Evolutionary conservation across 1,140 invertebrate species (phyloP).

Genomic region (Musca vetustissima): DNA sequence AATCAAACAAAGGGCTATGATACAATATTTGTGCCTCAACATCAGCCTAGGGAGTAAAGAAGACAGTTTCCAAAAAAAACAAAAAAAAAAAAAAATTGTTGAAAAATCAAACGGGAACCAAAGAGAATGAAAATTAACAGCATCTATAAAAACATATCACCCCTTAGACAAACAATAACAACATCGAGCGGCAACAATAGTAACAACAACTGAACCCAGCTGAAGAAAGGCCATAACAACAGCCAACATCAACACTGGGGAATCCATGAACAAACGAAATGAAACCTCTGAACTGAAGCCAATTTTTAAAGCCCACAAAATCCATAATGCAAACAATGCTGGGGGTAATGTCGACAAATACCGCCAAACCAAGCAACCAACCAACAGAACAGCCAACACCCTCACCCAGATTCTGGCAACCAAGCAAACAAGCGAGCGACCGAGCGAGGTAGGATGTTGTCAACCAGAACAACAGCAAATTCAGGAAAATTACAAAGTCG

Average conservation of each 20-base stretch:
- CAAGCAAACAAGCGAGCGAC: too few species aligned
- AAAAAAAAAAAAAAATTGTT: too few species aligned
- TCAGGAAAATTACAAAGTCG: too few species aligned
- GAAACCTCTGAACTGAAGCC: constrained; percentile 30
- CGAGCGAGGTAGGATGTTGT: constrained; percentile 7
- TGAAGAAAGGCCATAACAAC: not conserved
- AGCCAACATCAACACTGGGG: too few species aligned
- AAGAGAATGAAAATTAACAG: constrained; percentile 1
- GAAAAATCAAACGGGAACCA: not conserved
- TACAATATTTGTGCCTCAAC: not conserved
- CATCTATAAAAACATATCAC: constrained; percentile 20
- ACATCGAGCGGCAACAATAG: not conserved
- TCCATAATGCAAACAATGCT: constrained; percentile 50
- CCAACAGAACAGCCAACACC: not conserved
- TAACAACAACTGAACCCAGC: not conserved
- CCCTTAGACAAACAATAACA: constrained; percentile 12
- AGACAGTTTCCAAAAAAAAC: too few species aligned
- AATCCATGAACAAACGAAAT: too few species aligned
- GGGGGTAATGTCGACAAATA: not conserved
- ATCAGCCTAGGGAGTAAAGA: not conserved
- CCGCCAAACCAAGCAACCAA: not conserved
- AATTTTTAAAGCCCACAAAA: constrained; percentile 50
- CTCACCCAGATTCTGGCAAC: not conserved
- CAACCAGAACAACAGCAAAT: too few species aligned
- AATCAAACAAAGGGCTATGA: constrained; percentile 19